Evolutionary conservation across 1,140 invertebrate genomes (phyloP), one percentile per base, ranked within the genome.

Genomic region (Agraylea sexmaculata): DNA sequence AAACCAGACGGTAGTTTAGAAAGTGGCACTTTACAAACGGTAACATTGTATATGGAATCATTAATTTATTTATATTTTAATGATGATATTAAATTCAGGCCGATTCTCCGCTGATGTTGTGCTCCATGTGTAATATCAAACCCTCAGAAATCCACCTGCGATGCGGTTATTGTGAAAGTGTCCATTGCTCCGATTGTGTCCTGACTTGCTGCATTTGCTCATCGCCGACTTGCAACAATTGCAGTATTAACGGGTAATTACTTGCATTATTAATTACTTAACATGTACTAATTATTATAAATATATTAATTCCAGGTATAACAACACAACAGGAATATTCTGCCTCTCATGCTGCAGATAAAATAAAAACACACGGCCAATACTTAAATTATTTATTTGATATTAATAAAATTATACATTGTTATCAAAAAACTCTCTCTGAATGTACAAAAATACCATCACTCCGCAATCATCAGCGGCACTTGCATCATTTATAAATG

Each of bases 261-360:
- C 16, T 11, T 16, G 17, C 4, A 4, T 28, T 38, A 27, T 38
- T 5, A 29, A 16, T 20, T 23, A 13, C 7, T 27, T n/a, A n/a
- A n/a, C n/a, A n/a, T n/a, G n/a, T n/a, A n/a, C n/a, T n/a, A n/a
- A 6, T 15, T 27, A 17, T 38, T n/a, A 15, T 6, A 20, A 3
- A 16, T 40, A 7, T 40, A 32, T 32, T 12, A 40, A 30, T 23
- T 40, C 15, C 12, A 20, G 20, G 7, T 22, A 12, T 21, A 7
- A 32, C 12, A 16, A 40, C 4, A n/a, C n/a, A n/a, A n/a, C n/a
- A n/a, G 18, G 30, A 32, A 11, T 22, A 32, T 40, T 32, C 16
- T 40, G 38, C 22, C 33, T 40, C 3, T 32, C 38, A 20, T 40
- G 38, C n/a, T 40, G 38, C n/a, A 21, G 22, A 29, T 38, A 29